phyloP scores from a whole-genome alignment of 2,888 invertebrate species.

The Abscondita cerata region DNA sequence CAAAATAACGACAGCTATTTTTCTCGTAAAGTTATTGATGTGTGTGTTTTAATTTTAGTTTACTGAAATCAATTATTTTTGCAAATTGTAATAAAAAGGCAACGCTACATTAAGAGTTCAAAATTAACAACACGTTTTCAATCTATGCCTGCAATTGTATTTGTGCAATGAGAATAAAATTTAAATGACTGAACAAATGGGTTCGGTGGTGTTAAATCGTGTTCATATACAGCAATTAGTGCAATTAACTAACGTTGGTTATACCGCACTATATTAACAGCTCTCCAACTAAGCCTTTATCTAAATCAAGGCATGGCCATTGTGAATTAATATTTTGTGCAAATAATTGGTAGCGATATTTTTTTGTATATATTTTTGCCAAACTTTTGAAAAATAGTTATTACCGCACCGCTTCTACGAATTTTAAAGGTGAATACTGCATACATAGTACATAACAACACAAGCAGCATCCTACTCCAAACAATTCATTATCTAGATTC shows the following conservation, averaged over 20 bases:
- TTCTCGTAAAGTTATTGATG: no score
- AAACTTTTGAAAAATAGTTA: no score
- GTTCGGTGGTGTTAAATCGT: slow-evolving; percentile 17
- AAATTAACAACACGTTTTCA: neutral
- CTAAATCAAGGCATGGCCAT: slow-evolving; percentile 14
- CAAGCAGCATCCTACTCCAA: no score
- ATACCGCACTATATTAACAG: slow-evolving; percentile 33
- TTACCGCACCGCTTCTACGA: no score
- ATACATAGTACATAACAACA: no score
- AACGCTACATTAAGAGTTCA: no score
- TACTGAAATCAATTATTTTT: no score
- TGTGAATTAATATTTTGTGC: slow-evolving; percentile 15
- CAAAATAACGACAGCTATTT: no score
- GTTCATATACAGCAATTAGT: slow-evolving; percentile 36
- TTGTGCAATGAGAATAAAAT: slow-evolving; percentile 1
- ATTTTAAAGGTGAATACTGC: no score
- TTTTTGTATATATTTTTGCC: neutral
- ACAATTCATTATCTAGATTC: no score
- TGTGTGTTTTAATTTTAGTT: no score
- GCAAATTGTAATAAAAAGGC: no score
- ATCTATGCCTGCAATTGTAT: neutral
- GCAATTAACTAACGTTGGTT: slow-evolving; percentile 42
- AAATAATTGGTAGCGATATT: neutral
- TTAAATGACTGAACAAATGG: slow-evolving; percentile 9
- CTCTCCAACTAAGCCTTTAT: slow-evolving; percentile 15